Conservation (phyloP, 2,797 vertebrate species). For the Dermochelys coriacea region DNA sequence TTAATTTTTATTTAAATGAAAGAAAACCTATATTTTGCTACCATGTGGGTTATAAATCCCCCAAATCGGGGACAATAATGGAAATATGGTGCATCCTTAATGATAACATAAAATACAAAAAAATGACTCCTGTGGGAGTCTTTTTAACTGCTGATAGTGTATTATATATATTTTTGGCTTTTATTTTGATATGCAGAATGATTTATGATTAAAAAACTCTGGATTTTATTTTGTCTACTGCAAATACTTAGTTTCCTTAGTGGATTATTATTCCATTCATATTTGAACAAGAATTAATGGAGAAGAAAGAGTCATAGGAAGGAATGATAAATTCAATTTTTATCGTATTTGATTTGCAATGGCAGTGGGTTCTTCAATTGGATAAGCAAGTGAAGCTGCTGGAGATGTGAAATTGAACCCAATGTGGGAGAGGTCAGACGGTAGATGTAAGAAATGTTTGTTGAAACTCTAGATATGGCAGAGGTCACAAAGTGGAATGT, state of each 20-base stretch:
- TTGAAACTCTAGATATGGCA: neutral
- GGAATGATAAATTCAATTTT: neutral
- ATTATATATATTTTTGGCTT: neutral
- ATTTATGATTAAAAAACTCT: neutral
- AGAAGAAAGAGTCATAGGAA: neutral
- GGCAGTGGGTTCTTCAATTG: neutral
- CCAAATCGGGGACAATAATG: neutral
- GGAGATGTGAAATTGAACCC: neutral
- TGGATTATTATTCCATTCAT: neutral
- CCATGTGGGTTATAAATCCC: neutral
- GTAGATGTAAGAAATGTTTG: neutral
- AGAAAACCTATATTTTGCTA: neutral
- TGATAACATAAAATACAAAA: neutral
- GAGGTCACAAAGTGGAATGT: neutral
- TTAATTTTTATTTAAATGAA: neutral
- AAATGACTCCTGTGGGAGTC: neutral
- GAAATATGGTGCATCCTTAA: neutral
- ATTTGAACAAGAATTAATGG: neutral
- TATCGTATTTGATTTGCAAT: neutral
- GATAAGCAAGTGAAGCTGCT: neutral
- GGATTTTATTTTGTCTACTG: neutral
- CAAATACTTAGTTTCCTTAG: neutral
- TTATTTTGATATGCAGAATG: neutral
- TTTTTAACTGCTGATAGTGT: neutral
- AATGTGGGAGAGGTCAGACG: neutral